A percentile compares a stretch with the other conserved stretches of the same genome.
Evolutionary conservation across 2,113 vertebrate genomes (phyloP).

Genomic region (Zosterops pallidus): DNA sequence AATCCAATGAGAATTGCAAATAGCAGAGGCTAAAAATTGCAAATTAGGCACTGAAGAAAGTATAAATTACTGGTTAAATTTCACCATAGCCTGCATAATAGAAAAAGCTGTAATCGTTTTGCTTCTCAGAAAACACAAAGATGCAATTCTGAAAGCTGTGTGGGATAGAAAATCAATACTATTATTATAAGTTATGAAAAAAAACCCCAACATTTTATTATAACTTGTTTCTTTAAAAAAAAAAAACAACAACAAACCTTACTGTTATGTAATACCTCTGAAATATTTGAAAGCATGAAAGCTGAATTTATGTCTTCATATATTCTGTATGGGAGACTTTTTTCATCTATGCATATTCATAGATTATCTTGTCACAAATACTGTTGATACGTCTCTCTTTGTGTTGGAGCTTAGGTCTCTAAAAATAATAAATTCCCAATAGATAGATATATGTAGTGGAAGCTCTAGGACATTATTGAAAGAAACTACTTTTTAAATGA

Average conservation of each 20-base stretch:
- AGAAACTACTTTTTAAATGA: background rate
- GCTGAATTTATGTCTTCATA: background rate
- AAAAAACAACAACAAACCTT: too few relatives aligned
- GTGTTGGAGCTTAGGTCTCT: background rate
- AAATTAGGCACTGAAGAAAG: background rate
- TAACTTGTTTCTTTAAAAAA: background rate
- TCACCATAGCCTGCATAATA: background rate
- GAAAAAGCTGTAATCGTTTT: background rate
- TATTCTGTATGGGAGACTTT: accelerated
- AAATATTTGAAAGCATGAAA: background rate
- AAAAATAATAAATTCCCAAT: background rate
- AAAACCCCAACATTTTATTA: background rate
- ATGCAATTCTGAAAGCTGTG: background rate
- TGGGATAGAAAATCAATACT: background rate
- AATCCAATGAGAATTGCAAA: background rate
- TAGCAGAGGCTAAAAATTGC: background rate
- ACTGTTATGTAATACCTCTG: background rate
- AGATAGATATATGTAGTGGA: background rate
- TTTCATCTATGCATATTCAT: background rate
- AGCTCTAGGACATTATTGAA: background rate
- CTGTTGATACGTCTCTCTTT: background rate
- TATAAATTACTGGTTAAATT: background rate
- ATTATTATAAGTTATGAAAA: background rate
- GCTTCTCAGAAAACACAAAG: background rate
- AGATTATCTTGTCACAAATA: background rate